Evolutionary conservation across 2,888 invertebrate species (phyloP).

Genomic region (Malthinus flaveolus): DNA sequence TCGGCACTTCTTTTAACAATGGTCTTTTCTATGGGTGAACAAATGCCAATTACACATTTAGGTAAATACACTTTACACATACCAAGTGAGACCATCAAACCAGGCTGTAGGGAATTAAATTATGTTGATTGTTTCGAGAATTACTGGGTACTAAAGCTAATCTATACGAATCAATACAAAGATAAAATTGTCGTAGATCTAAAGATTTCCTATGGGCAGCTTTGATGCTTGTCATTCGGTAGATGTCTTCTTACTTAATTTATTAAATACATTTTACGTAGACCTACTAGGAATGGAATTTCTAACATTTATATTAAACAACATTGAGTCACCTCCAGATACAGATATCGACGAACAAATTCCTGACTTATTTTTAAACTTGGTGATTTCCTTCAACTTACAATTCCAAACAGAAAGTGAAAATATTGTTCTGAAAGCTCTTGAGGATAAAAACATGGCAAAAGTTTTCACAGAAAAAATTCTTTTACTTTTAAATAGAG

Average conservation of each 20-base stretch:
- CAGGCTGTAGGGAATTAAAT: too few relatives aligned
- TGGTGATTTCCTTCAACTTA: slow-evolving; percentile 86
- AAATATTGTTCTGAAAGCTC: slow-evolving; percentile 71
- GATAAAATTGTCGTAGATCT: too few relatives aligned
- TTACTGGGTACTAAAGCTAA: too few relatives aligned
- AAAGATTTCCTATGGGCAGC: too few relatives aligned
- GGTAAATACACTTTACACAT: too few relatives aligned
- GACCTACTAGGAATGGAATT: slow-evolving; percentile 86
- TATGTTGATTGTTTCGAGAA: too few relatives aligned
- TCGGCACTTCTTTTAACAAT: slow-evolving; percentile 83
- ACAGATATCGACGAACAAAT: slow-evolving; percentile 83
- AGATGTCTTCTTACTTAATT: not conserved
- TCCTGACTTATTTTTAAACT: slow-evolving; percentile 80
- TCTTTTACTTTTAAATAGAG: slow-evolving; percentile 83
- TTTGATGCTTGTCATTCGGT: too few relatives aligned
- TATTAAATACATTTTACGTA: slow-evolving; percentile 51
- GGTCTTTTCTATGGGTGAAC: slow-evolving; percentile 89
- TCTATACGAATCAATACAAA: too few relatives aligned
- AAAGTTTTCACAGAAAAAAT: slow-evolving; percentile 92
- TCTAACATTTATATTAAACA: slow-evolving; percentile 76
- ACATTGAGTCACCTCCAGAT: slow-evolving; percentile 79
- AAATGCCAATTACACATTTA: slow-evolving; percentile 85
- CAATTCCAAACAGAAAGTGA: slow-evolving; percentile 72
- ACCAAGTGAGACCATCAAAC: too few relatives aligned
- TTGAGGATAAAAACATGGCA: slow-evolving; percentile 71